These are phyloP conservation scores for Fulica atra DNA, from an alignment of 2,113 vertebrate species.

Conservation along the genomic window DNA sequence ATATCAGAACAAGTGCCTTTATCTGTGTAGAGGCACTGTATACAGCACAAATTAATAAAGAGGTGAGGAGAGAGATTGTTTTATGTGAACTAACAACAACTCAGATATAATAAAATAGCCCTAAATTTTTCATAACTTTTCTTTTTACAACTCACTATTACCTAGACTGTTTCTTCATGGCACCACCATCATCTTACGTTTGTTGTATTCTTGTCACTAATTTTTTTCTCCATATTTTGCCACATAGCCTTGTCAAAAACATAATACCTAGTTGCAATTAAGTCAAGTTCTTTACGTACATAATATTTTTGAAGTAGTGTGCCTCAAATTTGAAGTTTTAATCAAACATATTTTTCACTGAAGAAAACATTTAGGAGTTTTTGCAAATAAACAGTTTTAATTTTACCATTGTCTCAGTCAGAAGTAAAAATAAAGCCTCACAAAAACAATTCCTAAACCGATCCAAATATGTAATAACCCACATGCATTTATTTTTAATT, in stretches of 20 bases:
- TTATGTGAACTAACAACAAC: not conserved
- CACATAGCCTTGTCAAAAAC: not conserved
- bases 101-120: not conserved
- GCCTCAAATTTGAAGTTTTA: not conserved
- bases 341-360: not conserved
- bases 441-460: not conserved
- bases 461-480: not conserved
- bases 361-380: not conserved
- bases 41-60: not conserved
- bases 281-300: not conserved
- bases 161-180: not conserved
- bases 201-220: not conserved
- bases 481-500: not conserved
- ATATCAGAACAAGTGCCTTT: not conserved
- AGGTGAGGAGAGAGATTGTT: not conserved
- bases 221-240: not conserved
- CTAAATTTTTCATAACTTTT: not conserved
- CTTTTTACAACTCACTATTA: not conserved
- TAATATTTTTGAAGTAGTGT: not conserved
- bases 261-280: not conserved
- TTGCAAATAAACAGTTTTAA: not conserved
- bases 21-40: not conserved
- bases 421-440: not conserved
- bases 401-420: not conserved
- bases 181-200: not conserved